Percentiles rank a stretch among this genome's conserved stretches.
Evolutionary conservation across 1,140 invertebrate species (phyloP).

Genomic region (Pseudomyrmex gracilis): DNA sequence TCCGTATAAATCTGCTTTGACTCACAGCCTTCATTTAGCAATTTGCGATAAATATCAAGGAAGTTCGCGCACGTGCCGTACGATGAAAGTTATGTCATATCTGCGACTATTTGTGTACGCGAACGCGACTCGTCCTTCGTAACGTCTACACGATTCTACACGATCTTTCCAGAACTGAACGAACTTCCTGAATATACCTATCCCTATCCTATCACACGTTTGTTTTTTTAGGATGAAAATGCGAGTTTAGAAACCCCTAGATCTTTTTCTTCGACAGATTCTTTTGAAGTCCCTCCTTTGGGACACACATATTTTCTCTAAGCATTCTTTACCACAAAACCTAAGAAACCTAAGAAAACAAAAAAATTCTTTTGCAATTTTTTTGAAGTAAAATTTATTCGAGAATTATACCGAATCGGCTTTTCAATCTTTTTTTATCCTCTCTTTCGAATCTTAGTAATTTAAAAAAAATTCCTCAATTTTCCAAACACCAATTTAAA

Average conservation of each 20-base stretch:
- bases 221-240: neutral
- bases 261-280: neutral
- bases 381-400: neutral
- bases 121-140: conserved; percentile 2
- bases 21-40: neutral
- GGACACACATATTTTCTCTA: neutral
- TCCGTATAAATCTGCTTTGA: no score
- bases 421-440: neutral
- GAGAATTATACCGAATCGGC: neutral
- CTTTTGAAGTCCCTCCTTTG: neutral
- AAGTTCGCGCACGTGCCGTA: neutral
- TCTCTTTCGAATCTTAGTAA: neutral
- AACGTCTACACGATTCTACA: conserved; percentile 17
- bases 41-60: conserved; percentile 22
- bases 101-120: conserved; percentile 1
- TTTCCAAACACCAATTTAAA: neutral
- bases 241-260: neutral
- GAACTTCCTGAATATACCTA: neutral
- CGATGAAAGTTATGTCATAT: conserved; percentile 33
- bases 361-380: no score
- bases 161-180: neutral
- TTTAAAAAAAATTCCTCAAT: neutral
- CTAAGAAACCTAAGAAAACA: neutral
- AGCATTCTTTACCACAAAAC: neutral
- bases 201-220: no score